These are phyloP conservation scores for Coboldia fuscipes DNA, from an alignment of 1,140 invertebrate genomes.

Conservation along the genomic window DNA sequence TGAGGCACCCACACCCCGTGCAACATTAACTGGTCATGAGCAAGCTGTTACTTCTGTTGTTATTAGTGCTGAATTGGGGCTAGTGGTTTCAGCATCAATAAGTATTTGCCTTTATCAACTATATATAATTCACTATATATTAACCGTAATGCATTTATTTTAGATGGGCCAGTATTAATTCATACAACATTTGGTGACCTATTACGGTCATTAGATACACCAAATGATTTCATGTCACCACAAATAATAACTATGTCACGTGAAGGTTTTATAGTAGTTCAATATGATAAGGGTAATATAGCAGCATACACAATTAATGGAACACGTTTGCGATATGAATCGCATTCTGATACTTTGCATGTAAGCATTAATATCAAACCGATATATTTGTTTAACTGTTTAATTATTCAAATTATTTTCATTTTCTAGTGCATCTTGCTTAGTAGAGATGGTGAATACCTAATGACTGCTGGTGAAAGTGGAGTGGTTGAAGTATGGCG, in stretches of 20 bases:
- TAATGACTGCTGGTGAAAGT: conserved; percentile 89
- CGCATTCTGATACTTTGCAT: conserved; percentile 88
- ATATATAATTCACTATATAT: neutral
- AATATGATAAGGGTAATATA: conserved; percentile 77
- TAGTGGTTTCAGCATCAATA: conserved; percentile 86
- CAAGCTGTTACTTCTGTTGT: conserved; percentile 84
- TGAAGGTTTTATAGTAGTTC: conserved; percentile 90
- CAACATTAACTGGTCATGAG: conserved; percentile 92
- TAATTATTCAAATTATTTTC: too few species aligned
- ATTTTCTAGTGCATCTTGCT: conserved; percentile 66
- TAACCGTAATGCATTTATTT: conserved; percentile 7
- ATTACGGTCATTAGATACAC: conserved; percentile 71
- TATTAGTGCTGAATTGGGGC: conserved; percentile 90
- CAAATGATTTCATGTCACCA: conserved; percentile 58
- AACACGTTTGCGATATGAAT: conserved; percentile 62
- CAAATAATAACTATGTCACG: conserved; percentile 81
- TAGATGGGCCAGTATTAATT: conserved; percentile 86
- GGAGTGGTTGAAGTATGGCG: conserved; percentile 97
- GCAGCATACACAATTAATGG: conserved; percentile 88
- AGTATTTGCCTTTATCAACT: conserved; percentile 25
- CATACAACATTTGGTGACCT: conserved; percentile 97
- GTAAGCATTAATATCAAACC: too few species aligned
- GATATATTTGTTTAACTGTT: too few species aligned
- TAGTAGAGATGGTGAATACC: conserved; percentile 93
- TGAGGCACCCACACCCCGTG: conserved; percentile 81